Percentiles rank a stretch among this genome's conserved stretches.
phyloP scores from a whole-genome alignment of 1,140 invertebrate species.

The Xylocopa sonorina region DNA sequence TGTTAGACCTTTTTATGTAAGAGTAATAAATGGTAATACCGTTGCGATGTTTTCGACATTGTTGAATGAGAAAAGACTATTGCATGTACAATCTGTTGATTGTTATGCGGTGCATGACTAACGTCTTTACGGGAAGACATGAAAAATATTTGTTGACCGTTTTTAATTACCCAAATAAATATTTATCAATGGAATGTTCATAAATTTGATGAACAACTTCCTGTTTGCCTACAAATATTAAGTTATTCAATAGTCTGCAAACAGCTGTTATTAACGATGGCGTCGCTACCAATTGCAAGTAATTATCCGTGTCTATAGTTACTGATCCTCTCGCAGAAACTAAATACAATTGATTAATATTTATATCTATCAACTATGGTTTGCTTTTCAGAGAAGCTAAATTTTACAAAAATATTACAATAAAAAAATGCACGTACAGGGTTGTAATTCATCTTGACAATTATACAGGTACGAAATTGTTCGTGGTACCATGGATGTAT shows the following conservation, averaged over 20 bases:
- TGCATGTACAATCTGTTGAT: too few species aligned
- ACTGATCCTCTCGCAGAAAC: conserved; percentile 65
- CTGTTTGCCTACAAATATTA: conserved; percentile 77
- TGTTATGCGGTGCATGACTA: too few species aligned
- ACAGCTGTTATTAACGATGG: conserved; percentile 79
- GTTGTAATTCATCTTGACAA: conserved; percentile 70
- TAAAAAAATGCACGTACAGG: conserved; percentile 59
- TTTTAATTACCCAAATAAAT: conserved; percentile 71
- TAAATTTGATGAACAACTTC: conserved; percentile 75
- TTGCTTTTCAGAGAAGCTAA: not conserved
- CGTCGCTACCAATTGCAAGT: conserved; percentile 73
- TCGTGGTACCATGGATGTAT: conserved; percentile 65
- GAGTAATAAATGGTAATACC: too few species aligned
- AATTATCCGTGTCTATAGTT: conserved; percentile 62
- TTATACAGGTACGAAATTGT: conserved; percentile 73
- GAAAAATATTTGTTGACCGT: too few species aligned
- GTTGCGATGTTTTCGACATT: too few species aligned
- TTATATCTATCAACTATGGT: not conserved
- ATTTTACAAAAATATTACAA: not conserved
- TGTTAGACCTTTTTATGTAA: too few species aligned
- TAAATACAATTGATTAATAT: conserved; percentile 12
- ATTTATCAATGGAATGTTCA: conserved; percentile 75
- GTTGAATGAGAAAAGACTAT: too few species aligned
- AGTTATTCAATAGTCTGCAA: conserved; percentile 79
- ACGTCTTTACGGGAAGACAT: too few species aligned